Conservation (phyloP, 2,113 vertebrate genomes). For the Phaethon lepturus region DNA sequence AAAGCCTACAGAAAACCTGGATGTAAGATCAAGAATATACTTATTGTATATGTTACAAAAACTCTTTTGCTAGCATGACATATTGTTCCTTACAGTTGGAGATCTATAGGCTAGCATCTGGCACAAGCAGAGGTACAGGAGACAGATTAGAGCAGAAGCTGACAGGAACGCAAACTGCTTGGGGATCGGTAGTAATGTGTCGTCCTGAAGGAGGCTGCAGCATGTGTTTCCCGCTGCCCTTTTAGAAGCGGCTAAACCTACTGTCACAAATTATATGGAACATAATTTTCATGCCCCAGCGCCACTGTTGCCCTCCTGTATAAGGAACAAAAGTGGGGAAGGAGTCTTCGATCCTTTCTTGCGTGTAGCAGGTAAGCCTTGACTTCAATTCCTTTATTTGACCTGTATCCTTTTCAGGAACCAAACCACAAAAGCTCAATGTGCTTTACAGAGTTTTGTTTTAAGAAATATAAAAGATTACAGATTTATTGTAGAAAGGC, state of each 20-base stretch:
- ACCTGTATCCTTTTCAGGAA: not conserved
- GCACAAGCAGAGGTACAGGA: not conserved
- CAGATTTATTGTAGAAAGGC: not conserved
- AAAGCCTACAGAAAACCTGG: not conserved
- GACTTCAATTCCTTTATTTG: not conserved
- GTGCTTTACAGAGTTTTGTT: not conserved
- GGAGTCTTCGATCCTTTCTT: not conserved
- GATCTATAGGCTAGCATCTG: not conserved
- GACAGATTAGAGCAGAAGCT: not conserved
- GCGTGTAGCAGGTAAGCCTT: not conserved
- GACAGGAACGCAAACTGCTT: not conserved
- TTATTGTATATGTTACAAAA: not conserved
- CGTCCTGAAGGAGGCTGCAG: not conserved
- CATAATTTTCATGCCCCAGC: not conserved
- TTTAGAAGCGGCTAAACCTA: not conserved
- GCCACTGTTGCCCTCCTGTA: not conserved
- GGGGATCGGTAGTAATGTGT: not conserved
- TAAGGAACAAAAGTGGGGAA: not conserved
- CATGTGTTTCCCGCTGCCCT: not conserved
- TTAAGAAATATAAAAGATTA: not conserved
- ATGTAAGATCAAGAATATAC: not conserved
- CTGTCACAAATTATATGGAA: not conserved
- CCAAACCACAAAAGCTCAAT: not conserved
- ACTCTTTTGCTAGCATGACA: not conserved
- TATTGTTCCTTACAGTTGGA: not conserved